Evolutionary conservation across 2,113 vertebrate species (phyloP).

Genomic region (Micromys minutus): DNA sequence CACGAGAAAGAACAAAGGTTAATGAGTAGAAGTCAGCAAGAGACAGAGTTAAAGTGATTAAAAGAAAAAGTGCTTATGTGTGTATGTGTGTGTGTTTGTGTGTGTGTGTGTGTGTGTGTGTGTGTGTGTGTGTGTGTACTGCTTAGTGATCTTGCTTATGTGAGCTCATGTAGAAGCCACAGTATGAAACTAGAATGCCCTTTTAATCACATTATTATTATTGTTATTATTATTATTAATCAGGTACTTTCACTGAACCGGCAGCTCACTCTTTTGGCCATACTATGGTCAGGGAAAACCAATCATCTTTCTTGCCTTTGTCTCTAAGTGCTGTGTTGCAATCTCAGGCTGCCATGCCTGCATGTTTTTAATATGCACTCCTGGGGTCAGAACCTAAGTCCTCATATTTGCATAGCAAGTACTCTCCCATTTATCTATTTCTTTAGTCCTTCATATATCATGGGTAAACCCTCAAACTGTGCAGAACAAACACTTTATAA

Average conservation of each 20-base stretch:
- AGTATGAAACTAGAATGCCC: neutral
- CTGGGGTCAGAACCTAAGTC: neutral
- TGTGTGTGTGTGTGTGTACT: neutral
- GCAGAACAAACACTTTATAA: neutral
- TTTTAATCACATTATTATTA: neutral
- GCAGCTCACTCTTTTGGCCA: neutral
- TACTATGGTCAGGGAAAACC: neutral
- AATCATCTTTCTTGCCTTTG: neutral
- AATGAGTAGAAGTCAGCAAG: neutral
- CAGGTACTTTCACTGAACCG: no score
- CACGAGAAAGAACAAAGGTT: neutral
- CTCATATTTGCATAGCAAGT: no score
- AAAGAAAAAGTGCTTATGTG: no score
- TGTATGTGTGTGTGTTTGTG: neutral
- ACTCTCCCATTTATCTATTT: neutral
- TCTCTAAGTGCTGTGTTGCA: neutral
- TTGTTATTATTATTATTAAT: neutral
- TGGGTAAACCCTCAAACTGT: neutral
- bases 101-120: neutral
- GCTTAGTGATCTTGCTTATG: neutral
- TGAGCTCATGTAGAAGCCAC: neutral
- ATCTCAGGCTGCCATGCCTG: neutral
- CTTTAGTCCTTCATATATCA: neutral
- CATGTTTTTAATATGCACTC: neutral
- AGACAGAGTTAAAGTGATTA: neutral